These are phyloP conservation scores for Leptopilina boulardi DNA, from an alignment of 1,140 invertebrate species.

Conservation along the genomic window DNA sequence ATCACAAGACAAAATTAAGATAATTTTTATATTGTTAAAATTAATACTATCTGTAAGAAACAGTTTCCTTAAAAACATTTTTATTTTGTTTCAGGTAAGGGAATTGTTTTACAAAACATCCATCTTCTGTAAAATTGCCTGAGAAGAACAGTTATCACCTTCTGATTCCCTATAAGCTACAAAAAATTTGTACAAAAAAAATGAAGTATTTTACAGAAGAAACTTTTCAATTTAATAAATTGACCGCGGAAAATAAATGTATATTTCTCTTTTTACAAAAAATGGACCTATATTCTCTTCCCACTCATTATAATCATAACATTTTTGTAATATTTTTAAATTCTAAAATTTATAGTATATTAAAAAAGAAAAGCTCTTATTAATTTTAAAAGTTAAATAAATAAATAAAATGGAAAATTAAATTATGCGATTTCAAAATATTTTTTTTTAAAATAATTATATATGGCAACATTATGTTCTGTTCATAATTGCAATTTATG, in stretches of 20 bases:
- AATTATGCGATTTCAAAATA: too few species aligned
- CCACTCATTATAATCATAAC: neutral
- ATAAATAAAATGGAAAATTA: too few species aligned
- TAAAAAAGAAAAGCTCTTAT: neutral
- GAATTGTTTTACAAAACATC: constrained; percentile 34
- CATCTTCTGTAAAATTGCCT: constrained; percentile 12
- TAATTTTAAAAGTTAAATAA: too few species aligned
- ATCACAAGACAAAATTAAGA: too few species aligned
- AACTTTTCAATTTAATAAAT: constrained; percentile 60
- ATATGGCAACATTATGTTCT: too few species aligned
- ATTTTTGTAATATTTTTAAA: neutral
- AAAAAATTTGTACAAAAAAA: constrained; percentile 27
- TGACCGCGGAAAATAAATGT: constrained; percentile 45
- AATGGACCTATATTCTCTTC: neutral
- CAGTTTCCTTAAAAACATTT: neutral
- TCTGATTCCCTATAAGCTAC: constrained; percentile 11
- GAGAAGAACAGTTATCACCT: constrained; percentile 3
- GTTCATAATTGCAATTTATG: too few species aligned
- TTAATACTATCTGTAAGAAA: neutral
- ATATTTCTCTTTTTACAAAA: constrained; percentile 12
- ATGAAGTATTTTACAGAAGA: constrained; percentile 55
- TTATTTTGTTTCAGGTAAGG: constrained; percentile 47
- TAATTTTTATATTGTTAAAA: neutral
- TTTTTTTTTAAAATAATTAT: too few species aligned
- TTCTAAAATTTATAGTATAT: neutral